Percentiles rank a stretch among this genome's conserved stretches.
Conservation (phyloP, 2,888 invertebrate genomes). For the Amphimallon solstitiale region DNA sequence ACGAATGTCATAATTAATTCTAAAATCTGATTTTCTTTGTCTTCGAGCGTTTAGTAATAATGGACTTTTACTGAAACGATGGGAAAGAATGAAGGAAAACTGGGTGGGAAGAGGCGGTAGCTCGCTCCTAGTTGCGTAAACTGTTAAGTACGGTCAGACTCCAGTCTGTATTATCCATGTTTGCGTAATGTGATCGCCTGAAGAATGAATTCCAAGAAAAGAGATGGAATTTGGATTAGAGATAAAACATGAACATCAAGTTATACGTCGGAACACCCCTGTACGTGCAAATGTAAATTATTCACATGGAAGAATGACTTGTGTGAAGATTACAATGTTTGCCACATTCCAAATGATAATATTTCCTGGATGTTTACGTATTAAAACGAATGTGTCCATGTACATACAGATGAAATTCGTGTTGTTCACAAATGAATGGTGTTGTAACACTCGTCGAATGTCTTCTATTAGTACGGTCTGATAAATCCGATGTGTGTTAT, state of each 20-base stretch:
- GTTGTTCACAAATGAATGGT: no score
- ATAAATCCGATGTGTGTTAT: no score
- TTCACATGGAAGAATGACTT: no score
- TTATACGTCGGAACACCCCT: neutral
- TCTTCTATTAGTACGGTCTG: no score
- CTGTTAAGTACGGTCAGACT: neutral
- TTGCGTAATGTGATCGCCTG: neutral
- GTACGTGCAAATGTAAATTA: no score
- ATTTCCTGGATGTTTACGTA: no score
- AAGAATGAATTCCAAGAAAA: neutral
- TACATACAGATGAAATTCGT: no score
- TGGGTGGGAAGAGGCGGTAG: neutral
- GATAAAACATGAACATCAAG: neutral
- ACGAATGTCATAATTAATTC: neutral
- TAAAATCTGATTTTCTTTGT: neutral
- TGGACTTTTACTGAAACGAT: no score
- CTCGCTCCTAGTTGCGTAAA: neutral
- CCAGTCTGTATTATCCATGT: neutral
- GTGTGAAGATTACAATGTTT: no score
- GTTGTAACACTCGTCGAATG: no score
- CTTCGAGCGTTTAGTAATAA: neutral
- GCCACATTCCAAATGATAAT: no score
- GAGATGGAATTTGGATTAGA: neutral
- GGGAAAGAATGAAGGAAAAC: neutral
- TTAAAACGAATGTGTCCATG: no score